phyloP scores from a whole-genome alignment of 2,888 invertebrate species.

The Julus scandinavius region DNA sequence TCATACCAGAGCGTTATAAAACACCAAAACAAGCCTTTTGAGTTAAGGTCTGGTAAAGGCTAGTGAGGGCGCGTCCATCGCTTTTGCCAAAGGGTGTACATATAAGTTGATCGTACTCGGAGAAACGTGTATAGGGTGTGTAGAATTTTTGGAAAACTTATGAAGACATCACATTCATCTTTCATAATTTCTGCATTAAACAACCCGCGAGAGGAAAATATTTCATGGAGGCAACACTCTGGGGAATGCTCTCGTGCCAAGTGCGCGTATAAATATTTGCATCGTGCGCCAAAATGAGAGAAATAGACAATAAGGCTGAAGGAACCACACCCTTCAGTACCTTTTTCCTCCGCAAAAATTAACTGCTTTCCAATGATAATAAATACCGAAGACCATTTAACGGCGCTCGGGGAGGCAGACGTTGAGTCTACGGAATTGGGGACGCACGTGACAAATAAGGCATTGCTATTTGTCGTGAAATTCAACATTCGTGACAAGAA shows the following conservation, averaged over 20 bases:
- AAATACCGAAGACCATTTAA: slow-evolving; percentile 1
- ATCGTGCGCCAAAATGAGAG: not conserved
- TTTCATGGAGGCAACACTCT: not conserved
- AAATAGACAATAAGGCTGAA: not conserved
- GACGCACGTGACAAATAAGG: slow-evolving; percentile 2
- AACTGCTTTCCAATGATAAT: slow-evolving; percentile 36
- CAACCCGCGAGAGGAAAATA: not conserved
- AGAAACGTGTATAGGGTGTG: slow-evolving; percentile 8
- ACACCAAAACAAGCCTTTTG: no score
- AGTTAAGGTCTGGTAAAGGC: not conserved
- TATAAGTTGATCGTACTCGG: not conserved
- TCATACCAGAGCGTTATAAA: no score
- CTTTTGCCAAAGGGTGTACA: not conserved
- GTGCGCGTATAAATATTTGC: slow-evolving; percentile 3
- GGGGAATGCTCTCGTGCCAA: slow-evolving; percentile 17
- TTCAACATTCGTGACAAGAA: not conserved
- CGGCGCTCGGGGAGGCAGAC: not conserved
- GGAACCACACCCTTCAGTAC: slow-evolving; percentile 20
- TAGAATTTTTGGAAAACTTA: slow-evolving; percentile 2
- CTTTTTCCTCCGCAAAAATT: not conserved
- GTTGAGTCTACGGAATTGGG: not conserved
- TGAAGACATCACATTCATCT: slow-evolving; percentile 30
- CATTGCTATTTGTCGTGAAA: not conserved
- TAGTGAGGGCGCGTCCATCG: not conserved
- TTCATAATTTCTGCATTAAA: slow-evolving; percentile 20